phyloP scores from a whole-genome alignment of 2,888 invertebrate species.

The Caenorhabditis uteleia region DNA sequence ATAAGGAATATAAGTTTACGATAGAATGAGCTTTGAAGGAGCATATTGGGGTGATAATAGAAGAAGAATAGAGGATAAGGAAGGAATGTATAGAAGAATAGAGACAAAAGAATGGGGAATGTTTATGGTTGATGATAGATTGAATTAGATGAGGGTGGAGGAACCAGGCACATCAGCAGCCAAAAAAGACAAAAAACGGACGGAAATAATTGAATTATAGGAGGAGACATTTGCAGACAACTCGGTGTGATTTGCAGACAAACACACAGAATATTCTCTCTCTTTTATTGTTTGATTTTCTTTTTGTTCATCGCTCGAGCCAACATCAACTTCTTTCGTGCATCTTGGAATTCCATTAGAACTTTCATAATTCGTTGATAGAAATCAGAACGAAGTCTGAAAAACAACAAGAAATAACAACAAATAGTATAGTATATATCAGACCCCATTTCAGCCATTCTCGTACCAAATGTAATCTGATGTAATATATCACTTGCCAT shows the following conservation, averaged over 20 bases:
- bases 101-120: constrained; percentile 6
- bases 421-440: background rate
- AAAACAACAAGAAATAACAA: constrained; percentile 8
- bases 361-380: constrained; percentile 61
- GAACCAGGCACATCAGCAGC: too few species aligned
- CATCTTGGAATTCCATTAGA: constrained; percentile 60
- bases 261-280: background rate
- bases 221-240: constrained; percentile 23
- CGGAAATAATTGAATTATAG: constrained; percentile 9
- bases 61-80: background rate
- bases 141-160: too few species aligned
- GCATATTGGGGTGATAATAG: constrained; percentile 8
- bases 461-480: constrained; percentile 46
- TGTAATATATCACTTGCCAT: constrained; percentile 47
- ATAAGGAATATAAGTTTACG: constrained; percentile 27
- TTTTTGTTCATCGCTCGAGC: constrained; percentile 35
- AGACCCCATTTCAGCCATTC: constrained; percentile 55
- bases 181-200: too few species aligned
- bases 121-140: too few species aligned
- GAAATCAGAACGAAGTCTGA: constrained; percentile 49
- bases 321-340: constrained; percentile 48
- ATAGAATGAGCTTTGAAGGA: constrained; percentile 34
- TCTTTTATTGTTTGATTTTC: constrained; percentile 5
- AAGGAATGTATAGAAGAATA: too few species aligned
- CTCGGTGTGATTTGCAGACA: background rate